Percentiles rank a stretch among this genome's conserved stretches.
phyloP scores from a whole-genome alignment of 92 coral and sea anemone genomes.

The Phymanthus crucifer region DNA sequence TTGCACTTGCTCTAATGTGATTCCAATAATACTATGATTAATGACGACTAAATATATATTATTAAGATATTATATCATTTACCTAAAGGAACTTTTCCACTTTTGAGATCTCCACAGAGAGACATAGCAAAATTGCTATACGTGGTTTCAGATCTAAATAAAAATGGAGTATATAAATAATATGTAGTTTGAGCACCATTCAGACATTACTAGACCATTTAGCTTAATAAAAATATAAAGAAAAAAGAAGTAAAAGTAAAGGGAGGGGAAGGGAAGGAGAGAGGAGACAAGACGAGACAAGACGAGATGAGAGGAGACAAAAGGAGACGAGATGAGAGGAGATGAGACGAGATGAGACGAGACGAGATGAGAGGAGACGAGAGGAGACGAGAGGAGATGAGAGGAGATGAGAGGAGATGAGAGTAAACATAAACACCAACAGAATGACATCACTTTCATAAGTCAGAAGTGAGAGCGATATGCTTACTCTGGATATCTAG shows the following conservation, averaged over 20 bases:
- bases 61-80: neutral
- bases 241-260: too few relatives aligned
- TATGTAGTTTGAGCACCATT: neutral
- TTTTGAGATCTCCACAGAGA: conserved; percentile 83
- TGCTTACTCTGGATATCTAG: conserved; percentile 42
- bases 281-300: too few relatives aligned
- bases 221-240: neutral
- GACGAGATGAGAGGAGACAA: too few relatives aligned
- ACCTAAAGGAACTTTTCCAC: conserved; percentile 95
- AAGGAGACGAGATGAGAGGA: too few relatives aligned
- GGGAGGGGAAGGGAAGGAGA: too few relatives aligned
- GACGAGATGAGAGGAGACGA: too few relatives aligned
- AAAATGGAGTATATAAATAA: neutral
- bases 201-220: neutral
- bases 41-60: too few relatives aligned
- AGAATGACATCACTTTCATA: neutral
- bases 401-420: too few relatives aligned
- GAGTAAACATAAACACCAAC: too few relatives aligned
- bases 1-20: too few relatives aligned
- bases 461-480: neutral
- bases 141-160: conserved; percentile 50
- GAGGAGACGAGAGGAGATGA: too few relatives aligned
- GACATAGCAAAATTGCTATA: conserved; percentile 84
- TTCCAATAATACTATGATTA: neutral
- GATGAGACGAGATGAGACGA: too few relatives aligned